Evolutionary conservation across 2,113 vertebrate genomes (phyloP).

Genomic region (Tragelaphus imberbis): DNA sequence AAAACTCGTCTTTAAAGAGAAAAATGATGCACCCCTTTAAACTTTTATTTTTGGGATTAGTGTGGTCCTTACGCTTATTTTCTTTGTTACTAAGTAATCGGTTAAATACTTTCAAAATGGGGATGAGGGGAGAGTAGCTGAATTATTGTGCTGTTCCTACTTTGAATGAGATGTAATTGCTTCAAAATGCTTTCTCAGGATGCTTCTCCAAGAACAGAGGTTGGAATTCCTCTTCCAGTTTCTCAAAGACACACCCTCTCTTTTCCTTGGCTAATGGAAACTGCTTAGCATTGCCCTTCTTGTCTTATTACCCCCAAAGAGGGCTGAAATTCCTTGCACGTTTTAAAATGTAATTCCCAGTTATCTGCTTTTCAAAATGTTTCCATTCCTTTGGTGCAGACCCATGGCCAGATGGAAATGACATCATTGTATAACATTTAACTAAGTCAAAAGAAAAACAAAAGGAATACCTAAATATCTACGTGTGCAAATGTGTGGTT

Average conservation of each 20-base stretch:
- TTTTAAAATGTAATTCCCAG: slow-evolving; percentile 20
- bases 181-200: neutral
- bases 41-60: neutral
- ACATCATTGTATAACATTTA: slow-evolving; percentile 44
- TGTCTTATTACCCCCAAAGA: neutral
- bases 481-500: neutral
- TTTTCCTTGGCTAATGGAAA: slow-evolving; percentile 22
- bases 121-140: neutral
- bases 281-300: slow-evolving; percentile 11
- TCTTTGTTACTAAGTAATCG: neutral
- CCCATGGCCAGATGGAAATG: slow-evolving; percentile 49
- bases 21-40: neutral
- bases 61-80: neutral
- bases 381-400: slow-evolving; percentile 21
- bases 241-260: slow-evolving; percentile 38
- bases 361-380: slow-evolving; percentile 12
- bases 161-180: neutral
- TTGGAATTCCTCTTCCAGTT: slow-evolving; percentile 8
- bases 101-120: neutral
- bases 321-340: neutral
- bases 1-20: neutral
- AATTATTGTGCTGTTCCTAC: neutral
- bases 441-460: neutral
- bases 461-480: neutral
- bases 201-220: neutral